These are phyloP conservation scores for Caradrina clavipalpis DNA, from an alignment of 2,888 invertebrate genomes.

Conservation along the genomic window DNA sequence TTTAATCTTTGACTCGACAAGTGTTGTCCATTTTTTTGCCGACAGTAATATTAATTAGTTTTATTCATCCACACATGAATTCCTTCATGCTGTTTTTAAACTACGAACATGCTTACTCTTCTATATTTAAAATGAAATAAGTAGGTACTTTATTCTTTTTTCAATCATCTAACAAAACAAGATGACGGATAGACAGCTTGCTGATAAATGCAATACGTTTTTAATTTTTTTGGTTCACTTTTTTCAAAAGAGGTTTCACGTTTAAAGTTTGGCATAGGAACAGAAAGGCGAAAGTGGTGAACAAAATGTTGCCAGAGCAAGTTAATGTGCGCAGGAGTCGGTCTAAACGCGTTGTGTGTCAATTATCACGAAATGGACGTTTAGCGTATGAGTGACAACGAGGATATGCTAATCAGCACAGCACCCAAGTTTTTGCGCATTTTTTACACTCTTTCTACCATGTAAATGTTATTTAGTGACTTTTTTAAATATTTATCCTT, in stretches of 20 bases:
- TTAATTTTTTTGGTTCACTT: slow-evolving; percentile 18
- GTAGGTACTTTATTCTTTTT: slow-evolving; percentile 24
- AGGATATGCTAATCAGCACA: slow-evolving; percentile 83
- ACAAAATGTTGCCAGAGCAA: slow-evolving; percentile 23
- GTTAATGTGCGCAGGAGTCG: slow-evolving; percentile 36
- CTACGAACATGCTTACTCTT: slow-evolving; percentile 35
- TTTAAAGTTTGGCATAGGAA: slow-evolving; percentile 23
- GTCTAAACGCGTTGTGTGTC: slow-evolving; percentile 75
- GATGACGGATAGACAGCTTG: slow-evolving; percentile 42
- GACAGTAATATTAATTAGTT: slow-evolving; percentile 55
- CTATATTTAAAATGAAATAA: slow-evolving; percentile 38
- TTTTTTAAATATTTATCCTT: slow-evolving; percentile 72
- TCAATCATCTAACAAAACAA: slow-evolving; percentile 14
- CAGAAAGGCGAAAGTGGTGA: slow-evolving; percentile 41
- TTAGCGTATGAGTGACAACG: slow-evolving; percentile 85
- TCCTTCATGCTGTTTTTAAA: slow-evolving; percentile 41
- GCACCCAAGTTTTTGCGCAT: slow-evolving; percentile 69
- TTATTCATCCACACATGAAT: slow-evolving; percentile 49
- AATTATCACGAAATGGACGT: slow-evolving; percentile 80
- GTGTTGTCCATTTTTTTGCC: slow-evolving; percentile 50
- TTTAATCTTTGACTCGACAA: slow-evolving; percentile 59
- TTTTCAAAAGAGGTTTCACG: not conserved
- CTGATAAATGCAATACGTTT: slow-evolving; percentile 51
- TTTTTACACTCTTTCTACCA: slow-evolving; percentile 66
- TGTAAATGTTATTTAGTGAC: slow-evolving; percentile 71